Conservation (phyloP, 2,888 invertebrate genomes). For the Xestia ashworthii region DNA sequence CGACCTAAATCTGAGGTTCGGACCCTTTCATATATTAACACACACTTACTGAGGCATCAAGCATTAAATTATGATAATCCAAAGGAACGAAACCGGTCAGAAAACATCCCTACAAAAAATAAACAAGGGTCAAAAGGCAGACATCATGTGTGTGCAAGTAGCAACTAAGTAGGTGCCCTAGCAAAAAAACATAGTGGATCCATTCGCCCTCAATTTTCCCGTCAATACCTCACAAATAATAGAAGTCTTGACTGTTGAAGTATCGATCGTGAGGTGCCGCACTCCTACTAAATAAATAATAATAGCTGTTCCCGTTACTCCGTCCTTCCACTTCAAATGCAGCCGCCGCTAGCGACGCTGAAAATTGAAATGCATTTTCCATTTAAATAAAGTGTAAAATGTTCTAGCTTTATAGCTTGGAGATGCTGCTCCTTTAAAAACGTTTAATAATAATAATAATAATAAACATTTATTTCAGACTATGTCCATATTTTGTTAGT, state of each 20-base stretch:
- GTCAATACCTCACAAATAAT: slow-evolving; percentile 31
- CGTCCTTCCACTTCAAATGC: slow-evolving; percentile 45
- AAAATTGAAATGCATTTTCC: slow-evolving; percentile 61
- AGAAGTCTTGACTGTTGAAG: slow-evolving; percentile 17
- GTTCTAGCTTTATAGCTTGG: slow-evolving; percentile 18
- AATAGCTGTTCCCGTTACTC: slow-evolving; percentile 30
- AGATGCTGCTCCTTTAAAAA: neutral
- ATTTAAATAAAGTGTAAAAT: slow-evolving; percentile 41
- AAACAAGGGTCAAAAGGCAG: slow-evolving; percentile 5
- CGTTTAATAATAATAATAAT: too few species aligned
- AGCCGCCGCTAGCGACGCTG: slow-evolving; percentile 48
- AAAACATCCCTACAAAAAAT: slow-evolving; percentile 13
- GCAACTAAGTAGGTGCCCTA: neutral
- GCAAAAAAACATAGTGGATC: neutral
- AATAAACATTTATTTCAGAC: too few species aligned
- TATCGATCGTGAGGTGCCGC: slow-evolving; percentile 59
- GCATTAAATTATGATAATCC: slow-evolving; percentile 33
- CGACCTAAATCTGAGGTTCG: slow-evolving; percentile 17
- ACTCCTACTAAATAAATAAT: slow-evolving; percentile 57
- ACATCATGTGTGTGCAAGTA: neutral
- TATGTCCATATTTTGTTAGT: too few species aligned
- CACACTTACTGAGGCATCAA: slow-evolving; percentile 5
- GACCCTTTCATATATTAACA: slow-evolving; percentile 28
- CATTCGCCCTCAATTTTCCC: neutral
- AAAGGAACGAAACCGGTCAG: neutral